Evolutionary conservation across 2,113 vertebrate species (phyloP).

Genomic region (Podocnemis expansa): DNA sequence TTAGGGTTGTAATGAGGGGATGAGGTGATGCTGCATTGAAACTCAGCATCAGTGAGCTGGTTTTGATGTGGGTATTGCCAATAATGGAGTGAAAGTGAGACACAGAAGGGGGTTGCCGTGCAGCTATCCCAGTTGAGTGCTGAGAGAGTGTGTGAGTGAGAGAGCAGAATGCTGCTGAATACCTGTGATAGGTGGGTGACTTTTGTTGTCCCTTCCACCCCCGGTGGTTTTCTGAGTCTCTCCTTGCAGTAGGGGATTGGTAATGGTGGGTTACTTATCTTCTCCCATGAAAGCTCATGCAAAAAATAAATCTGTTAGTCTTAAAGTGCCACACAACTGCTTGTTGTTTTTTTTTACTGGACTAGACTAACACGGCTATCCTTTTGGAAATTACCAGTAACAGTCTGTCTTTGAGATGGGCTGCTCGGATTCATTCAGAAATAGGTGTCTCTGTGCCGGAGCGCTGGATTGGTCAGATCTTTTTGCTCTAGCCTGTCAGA

Average conservation of each 20-base stretch:
- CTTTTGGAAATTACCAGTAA: too few relatives aligned
- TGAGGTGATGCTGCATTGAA: constrained; percentile 15
- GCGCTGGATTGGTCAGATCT: too few relatives aligned
- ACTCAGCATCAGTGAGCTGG: neutral
- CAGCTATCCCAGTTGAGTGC: accelerated
- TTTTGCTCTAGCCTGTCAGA: too few relatives aligned
- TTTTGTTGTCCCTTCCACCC: neutral
- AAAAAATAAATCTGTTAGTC: too few relatives aligned
- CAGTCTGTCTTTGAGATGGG: too few relatives aligned
- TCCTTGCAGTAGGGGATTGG: neutral
- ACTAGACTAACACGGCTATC: too few relatives aligned
- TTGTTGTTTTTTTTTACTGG: too few relatives aligned
- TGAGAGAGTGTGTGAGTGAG: neutral
- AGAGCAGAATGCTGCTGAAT: neutral
- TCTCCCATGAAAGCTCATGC: too few relatives aligned
- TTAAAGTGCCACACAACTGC: too few relatives aligned
- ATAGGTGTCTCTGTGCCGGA: too few relatives aligned
- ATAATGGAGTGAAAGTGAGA: neutral
- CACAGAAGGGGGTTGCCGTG: neutral
- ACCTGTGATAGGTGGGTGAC: neutral
- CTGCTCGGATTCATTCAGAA: too few relatives aligned
- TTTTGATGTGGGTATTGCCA: neutral
- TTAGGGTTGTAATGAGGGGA: constrained; percentile 73
- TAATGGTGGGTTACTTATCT: too few relatives aligned
- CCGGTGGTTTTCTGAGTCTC: neutral